phyloP scores from a whole-genome alignment of 2,113 vertebrate genomes.

The Clarias gariepinus region DNA sequence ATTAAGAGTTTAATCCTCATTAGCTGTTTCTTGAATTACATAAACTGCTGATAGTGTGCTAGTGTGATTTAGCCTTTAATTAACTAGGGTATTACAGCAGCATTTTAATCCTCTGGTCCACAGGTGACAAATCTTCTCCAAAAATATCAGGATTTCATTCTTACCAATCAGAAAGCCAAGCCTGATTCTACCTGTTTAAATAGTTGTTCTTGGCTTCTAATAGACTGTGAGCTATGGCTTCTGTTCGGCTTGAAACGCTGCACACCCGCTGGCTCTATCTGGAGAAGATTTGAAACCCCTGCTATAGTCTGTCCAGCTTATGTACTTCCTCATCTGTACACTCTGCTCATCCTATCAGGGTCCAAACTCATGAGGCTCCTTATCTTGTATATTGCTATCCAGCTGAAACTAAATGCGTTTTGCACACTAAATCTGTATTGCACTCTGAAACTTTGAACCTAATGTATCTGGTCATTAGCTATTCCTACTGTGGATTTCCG shows the following conservation, averaged over 20 bases:
- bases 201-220: too few species aligned
- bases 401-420: not conserved
- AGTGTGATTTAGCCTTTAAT: not conserved
- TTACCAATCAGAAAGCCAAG: too few species aligned
- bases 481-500: not conserved
- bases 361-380: not conserved
- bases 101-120: not conserved
- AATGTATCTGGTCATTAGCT: not conserved
- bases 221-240: too few species aligned
- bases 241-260: too few species aligned
- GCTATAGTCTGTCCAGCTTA: not conserved
- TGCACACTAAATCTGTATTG: not conserved
- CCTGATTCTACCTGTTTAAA: too few species aligned
- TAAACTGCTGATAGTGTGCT: not conserved
- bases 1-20: not conserved
- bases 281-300: too few species aligned
- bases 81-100: not conserved
- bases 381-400: not conserved
- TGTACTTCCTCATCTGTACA: not conserved
- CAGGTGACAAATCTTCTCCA: too few species aligned
- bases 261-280: too few species aligned
- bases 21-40: not conserved
- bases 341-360: not conserved
- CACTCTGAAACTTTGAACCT: not conserved
- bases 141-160: too few species aligned